A percentile compares a stretch with the other conserved stretches of the same genome.
These are phyloP conservation scores for Sylvietta virens DNA, from an alignment of 2,113 vertebrate species.

Conservation along the genomic window DNA sequence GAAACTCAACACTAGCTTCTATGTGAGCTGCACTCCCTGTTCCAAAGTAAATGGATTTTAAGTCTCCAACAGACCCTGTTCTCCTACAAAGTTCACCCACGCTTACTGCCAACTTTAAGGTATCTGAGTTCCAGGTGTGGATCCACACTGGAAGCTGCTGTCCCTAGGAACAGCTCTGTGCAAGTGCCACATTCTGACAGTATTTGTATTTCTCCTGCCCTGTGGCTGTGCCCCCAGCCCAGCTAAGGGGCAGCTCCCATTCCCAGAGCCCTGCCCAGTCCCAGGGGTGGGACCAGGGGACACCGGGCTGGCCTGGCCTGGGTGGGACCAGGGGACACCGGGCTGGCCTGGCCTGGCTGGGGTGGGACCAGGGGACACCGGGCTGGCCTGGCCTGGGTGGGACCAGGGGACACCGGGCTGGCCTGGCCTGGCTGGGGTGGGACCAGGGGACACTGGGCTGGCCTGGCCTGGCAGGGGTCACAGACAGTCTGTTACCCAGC, in stretches of 20 bases:
- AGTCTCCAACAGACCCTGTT: not conserved
- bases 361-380: not conserved
- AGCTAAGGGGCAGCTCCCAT: not conserved
- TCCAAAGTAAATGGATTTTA: not conserved
- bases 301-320: not conserved
- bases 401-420: not conserved
- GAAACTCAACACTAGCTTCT: not conserved
- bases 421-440: not conserved
- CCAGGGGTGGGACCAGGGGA: not conserved
- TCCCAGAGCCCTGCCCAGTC: not conserved
- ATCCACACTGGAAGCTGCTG: not conserved
- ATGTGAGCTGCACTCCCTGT: not conserved
- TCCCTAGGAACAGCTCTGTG: not conserved
- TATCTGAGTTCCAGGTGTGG: not conserved
- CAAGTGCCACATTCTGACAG: not conserved
- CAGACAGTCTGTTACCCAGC: not conserved
- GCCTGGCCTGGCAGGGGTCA: not conserved
- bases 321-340: not conserved
- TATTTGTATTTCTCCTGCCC: not conserved
- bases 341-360: not conserved
- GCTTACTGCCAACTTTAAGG: not conserved
- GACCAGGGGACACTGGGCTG: not conserved
- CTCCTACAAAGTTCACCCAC: not conserved
- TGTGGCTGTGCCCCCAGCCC: accelerated
- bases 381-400: not conserved